Evolutionary conservation across 2,113 vertebrate genomes (phyloP).

Genomic region (Notothenia coriiceps): DNA sequence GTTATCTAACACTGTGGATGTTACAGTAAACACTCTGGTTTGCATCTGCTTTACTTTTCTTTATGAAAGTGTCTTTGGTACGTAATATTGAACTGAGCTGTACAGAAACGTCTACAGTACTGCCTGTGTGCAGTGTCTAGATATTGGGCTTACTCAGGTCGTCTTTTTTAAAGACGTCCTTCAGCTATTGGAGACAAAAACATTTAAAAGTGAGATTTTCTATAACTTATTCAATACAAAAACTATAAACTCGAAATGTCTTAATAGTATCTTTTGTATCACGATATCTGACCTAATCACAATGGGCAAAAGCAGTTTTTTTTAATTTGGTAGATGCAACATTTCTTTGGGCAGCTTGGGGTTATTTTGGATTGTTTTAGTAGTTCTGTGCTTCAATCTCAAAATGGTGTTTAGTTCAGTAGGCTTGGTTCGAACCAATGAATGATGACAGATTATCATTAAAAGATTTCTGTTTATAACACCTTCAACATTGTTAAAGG

Average conservation of each 20-base stretch:
- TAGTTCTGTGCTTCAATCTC: not conserved
- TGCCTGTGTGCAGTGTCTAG: constrained; percentile 22
- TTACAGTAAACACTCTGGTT: constrained; percentile 33
- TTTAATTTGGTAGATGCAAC: not conserved
- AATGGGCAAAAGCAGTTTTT: not conserved
- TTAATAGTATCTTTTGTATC: not conserved
- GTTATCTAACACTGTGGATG: constrained; percentile 49
- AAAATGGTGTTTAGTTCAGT: too few relatives aligned
- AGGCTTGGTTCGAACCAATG: too few relatives aligned
- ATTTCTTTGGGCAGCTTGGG: not conserved
- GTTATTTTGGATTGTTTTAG: not conserved
- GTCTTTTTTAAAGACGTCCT: not conserved
- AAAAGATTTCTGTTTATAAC: not conserved
- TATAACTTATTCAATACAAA: not conserved
- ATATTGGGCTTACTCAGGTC: constrained; percentile 27
- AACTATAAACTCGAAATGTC: not conserved
- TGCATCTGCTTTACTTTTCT: constrained; percentile 36
- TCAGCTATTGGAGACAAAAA: not conserved
- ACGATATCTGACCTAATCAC: not conserved
- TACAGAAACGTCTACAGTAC: not conserved
- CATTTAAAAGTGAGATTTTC: constrained; percentile 8
- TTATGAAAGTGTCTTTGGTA: constrained; percentile 10
- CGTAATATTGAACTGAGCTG: constrained; percentile 17
- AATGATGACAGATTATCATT: too few relatives aligned
- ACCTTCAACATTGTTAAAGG: not conserved